Conservation (phyloP, 2,888 invertebrate genomes). For the Hirtodrosophila alboralis region DNA sequence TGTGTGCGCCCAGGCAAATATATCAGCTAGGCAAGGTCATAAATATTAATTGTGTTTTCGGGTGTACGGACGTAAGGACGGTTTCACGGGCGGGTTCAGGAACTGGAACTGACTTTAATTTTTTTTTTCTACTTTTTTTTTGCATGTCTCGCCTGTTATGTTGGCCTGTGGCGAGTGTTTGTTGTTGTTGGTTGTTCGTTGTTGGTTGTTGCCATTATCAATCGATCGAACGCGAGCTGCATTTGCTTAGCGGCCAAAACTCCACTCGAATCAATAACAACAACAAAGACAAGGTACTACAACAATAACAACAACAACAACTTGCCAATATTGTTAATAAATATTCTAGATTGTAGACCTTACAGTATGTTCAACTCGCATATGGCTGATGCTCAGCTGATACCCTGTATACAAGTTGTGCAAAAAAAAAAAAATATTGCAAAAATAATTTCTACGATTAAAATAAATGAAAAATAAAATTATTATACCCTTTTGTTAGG, state of each 20-base stretch:
- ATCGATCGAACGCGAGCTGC: slow-evolving; percentile 77
- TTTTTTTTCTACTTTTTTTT: slow-evolving; percentile 49
- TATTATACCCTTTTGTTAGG: too few relatives aligned
- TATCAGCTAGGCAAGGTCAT: slow-evolving; percentile 78
- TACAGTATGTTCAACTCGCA: slow-evolving; percentile 24
- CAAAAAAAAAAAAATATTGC: too few relatives aligned
- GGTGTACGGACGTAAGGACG: slow-evolving; percentile 1
- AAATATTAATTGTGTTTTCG: slow-evolving; percentile 76
- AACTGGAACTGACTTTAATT: slow-evolving; percentile 2
- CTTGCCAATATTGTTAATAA: slow-evolving; percentile 69
- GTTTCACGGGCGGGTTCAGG: background rate
- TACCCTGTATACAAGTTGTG: slow-evolving; percentile 38
- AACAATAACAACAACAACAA: slow-evolving; percentile 39
- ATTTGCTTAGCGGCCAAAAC: slow-evolving; percentile 70
- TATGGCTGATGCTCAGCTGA: slow-evolving; percentile 32
- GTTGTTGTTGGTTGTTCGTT: slow-evolving; percentile 36
- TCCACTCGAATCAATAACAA: slow-evolving; percentile 48
- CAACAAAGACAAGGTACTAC: slow-evolving; percentile 39
- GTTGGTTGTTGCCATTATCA: slow-evolving; percentile 71
- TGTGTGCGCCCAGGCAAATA: slow-evolving; percentile 78
- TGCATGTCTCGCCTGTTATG: slow-evolving; percentile 58
- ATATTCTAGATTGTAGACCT: slow-evolving; percentile 61
- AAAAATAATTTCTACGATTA: background rate
- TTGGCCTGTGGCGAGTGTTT: slow-evolving; percentile 59
- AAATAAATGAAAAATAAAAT: too few relatives aligned